Base-by-base conservation (phyloP, 1,140 invertebrate genomes). In the Heliothis subflexa region DNA sequence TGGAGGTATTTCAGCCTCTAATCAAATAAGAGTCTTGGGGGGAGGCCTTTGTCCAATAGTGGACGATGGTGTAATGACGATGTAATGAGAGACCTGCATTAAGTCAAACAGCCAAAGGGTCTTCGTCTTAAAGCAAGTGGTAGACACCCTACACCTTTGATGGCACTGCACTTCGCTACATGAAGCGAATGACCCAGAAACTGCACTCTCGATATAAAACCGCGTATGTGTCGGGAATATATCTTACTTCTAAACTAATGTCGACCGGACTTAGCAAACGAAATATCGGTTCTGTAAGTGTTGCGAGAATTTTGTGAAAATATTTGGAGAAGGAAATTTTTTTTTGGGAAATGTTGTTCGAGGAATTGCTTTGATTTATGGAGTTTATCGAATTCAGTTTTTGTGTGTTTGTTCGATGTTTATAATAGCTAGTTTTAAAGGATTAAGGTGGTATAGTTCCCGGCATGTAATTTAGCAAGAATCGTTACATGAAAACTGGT, bases 131-230 rank as follows among this genome's bases (percentile, higher is more conserved):
- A n/a, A 50, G 28, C 28, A 16, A 40, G 11, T 2, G 7, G 64
- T 28, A 25, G 59, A 12, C 4, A 18, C 25, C 54, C 45, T 75
- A 75, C 59, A 50, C 45, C 57, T 75, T 75, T 75, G 57, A 75
- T 50, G 73, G 57, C 25, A 40, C 11, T 59, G 73, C 73, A 75
- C 73, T 75, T 33, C 40, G 47, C 73, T 49, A 75, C 73, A 75
- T 86, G 83, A 86, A 85, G 82, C 85, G 81, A 83, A 86, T 84
- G 81, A 84, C 85, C 81, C 81, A 84, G 81, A 86, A 83, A 83
- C 82, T 80, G 79, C 78, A 78, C 71, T 83, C 78, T 79, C 64
- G 78, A 83, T 79, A 82, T 83, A 74, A 80, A 76, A 78, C 79
- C 75, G 40, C 68, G 47, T 18, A 68, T 52, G 64, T 64, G 47